Evolutionary conservation across 1,140 invertebrate species (phyloP), one percentile per base, ranked within the genome.

Genomic region (Drosophila kurseongensis): DNA sequence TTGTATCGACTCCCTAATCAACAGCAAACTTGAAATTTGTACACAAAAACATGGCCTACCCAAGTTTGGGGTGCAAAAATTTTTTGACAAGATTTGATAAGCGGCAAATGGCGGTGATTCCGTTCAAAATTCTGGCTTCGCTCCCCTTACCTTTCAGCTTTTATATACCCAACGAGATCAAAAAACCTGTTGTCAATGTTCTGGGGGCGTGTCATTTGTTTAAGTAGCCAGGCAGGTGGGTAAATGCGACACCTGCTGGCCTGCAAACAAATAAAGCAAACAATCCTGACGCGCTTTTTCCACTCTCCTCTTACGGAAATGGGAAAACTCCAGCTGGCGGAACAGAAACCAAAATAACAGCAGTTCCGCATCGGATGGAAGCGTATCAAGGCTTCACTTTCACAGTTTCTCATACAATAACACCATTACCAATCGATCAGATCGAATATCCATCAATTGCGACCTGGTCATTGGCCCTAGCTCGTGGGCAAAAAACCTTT

Each of bases 341-440:
- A 48, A 78, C 35, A 44, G 27, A 44, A 50, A 32, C 14, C 29
- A 27, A 8, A 45, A 18, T 27, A 36, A 10, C 60, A 77, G 57
- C 74, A 78, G 75, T 88, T 86, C 79, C 82, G 83, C 35, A 48
- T 55, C 38, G 35, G 38, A 74, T 36, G 12, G 50, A 29, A 13
- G 52, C 42, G 12, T 35, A 27, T 47, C 51, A 56, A 63, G 69
- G 68, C 45, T 45, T 75, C 13, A 86, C 69, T 69, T 82, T 79
- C 59, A 35, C 62, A 56, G n/a, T 13, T n/a, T 29, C 32, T 42
- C 9, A 12, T 4, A 13, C 58, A 35, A n/a, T 27, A 38, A 32
- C 29, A 18, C 42, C 9, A 40, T 36, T 44, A 16, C 14, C 42
- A 18, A 76, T 68, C 50, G 63, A 76, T 51, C 55, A 61, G 36